Percentiles rank a stretch among this genome's conserved stretches.
Evolutionary conservation across 2,888 invertebrate species (phyloP).

Genomic region (Odontocerum albicorne): DNA sequence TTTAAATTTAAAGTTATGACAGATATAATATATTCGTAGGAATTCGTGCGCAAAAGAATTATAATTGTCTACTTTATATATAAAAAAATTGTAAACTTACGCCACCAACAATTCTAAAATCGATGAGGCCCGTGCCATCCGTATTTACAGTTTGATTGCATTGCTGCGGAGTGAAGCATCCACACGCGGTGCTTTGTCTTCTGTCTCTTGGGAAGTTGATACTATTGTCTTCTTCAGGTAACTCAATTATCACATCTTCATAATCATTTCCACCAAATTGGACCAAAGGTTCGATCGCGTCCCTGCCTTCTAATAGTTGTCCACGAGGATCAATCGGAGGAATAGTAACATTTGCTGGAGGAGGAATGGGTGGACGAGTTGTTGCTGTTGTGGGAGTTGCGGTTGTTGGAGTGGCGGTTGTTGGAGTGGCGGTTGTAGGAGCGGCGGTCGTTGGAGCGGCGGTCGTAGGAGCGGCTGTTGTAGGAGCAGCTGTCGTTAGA

Average conservation of each 20-base stretch:
- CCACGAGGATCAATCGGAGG: constrained; percentile 53
- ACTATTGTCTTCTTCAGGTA: constrained; percentile 43
- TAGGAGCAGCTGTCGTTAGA: constrained; percentile 13
- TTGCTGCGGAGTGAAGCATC: constrained; percentile 48
- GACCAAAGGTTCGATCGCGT: constrained; percentile 14
- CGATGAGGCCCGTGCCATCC: constrained; percentile 60
- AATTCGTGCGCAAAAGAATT: not conserved
- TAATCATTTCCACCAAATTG: constrained; percentile 24
- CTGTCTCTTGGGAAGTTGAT: constrained; percentile 34
- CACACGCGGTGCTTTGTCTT: constrained; percentile 42
- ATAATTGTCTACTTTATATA: not conserved
- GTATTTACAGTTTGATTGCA: constrained; percentile 44
- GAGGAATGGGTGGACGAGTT: constrained; percentile 34
- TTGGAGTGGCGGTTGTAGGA: constrained; percentile 23
- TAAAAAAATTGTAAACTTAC: constrained; percentile 45
- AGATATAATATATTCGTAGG: no score
- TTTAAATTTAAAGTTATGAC: no score
- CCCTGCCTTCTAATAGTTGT: no score
- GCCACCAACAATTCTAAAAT: constrained; percentile 62
- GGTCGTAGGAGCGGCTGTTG: constrained; percentile 36
- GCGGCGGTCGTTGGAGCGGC: constrained; percentile 23
- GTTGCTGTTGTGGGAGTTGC: constrained; percentile 34
- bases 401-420: constrained; percentile 36
- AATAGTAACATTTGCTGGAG: constrained; percentile 15
- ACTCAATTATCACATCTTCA: constrained; percentile 37